A percentile compares a stretch with the other conserved stretches of the same genome.
These are phyloP conservation scores for Poeciliopsis turrubarensis DNA, from an alignment of 2,113 vertebrate genomes.

Conservation along the genomic window DNA sequence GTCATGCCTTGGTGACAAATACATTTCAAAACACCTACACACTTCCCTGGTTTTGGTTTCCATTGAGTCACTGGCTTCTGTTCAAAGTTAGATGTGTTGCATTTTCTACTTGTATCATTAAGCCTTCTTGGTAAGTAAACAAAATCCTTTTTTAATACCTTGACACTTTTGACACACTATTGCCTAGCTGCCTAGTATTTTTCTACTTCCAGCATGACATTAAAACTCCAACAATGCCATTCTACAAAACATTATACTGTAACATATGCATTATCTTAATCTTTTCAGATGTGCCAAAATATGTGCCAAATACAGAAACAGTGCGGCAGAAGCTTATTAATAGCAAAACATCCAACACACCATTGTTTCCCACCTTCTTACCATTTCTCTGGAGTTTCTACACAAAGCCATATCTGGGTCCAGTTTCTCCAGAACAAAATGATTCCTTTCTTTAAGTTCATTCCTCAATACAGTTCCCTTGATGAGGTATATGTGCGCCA, in stretches of 20 bases:
- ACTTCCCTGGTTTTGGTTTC: constrained; percentile 87
- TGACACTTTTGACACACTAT: too few relatives aligned
- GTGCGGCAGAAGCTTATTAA: background rate
- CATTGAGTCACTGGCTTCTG: constrained; percentile 71
- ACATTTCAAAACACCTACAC: constrained; percentile 59
- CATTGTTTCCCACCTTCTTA: constrained; percentile 71
- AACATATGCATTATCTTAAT: background rate
- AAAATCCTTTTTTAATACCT: background rate
- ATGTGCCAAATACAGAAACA: background rate
- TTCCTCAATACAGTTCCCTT: constrained; percentile 86
- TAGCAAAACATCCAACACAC: background rate
- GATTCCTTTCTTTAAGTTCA: constrained; percentile 92
- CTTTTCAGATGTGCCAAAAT: background rate
- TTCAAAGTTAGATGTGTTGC: constrained; percentile 58
- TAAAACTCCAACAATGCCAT: background rate
- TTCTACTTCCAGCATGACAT: too few relatives aligned
- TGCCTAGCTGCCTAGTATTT: too few relatives aligned
- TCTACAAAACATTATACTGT: background rate
- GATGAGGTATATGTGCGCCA: constrained; percentile 94
- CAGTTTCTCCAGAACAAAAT: constrained; percentile 92
- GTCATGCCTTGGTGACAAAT: constrained; percentile 84
- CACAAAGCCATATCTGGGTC: constrained; percentile 97
- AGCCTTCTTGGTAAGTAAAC: background rate
- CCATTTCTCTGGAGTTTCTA: constrained; percentile 92
- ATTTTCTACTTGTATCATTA: constrained; percentile 18